These are phyloP conservation scores for Abrostola triplasia DNA, from an alignment of 2,888 invertebrate species.

Conservation along the genomic window DNA sequence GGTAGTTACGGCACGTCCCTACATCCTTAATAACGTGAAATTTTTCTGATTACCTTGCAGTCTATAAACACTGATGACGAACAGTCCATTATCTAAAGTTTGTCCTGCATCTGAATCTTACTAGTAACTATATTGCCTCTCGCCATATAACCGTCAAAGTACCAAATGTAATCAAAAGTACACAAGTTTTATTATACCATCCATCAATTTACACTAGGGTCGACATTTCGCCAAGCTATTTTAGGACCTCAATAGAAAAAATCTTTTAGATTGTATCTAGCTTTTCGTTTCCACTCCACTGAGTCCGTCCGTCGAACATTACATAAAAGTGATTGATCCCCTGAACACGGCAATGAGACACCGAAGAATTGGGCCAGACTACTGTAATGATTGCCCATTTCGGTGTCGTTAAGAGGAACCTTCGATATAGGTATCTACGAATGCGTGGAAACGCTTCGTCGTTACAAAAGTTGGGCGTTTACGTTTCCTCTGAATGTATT, in stretches of 20 bases:
- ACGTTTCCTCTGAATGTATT: conserved; percentile 20
- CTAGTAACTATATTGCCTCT: too few species aligned
- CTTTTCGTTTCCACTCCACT: conserved; percentile 24
- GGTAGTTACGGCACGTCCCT: too few species aligned
- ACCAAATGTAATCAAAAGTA: too few species aligned
- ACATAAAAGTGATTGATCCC: conserved; percentile 63
- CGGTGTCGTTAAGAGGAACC: conserved; percentile 54
- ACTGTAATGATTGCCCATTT: conserved; percentile 63
- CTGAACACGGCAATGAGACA: conserved; percentile 58
- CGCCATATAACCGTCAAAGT: too few species aligned
- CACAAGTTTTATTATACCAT: too few species aligned
- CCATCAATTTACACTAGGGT: conserved; percentile 15
- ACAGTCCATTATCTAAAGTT: too few species aligned
- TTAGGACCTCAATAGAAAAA: conserved; percentile 36
- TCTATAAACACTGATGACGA: too few species aligned
- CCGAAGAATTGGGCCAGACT: conserved; percentile 61
- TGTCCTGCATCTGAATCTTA: too few species aligned
- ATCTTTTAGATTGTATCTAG: conserved; percentile 42
- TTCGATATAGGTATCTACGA: conserved; percentile 32
- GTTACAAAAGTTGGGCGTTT: conserved; percentile 14
- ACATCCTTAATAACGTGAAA: too few species aligned
- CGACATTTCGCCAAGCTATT: conserved; percentile 29
- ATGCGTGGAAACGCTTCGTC: conserved; percentile 9
- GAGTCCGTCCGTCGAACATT: conserved; percentile 42
- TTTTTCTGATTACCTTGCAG: too few species aligned